A percentile compares a stretch with the other conserved stretches of the same genome.
Conservation (phyloP, 1,140 invertebrate species). For the Metopolophium dirhodum region DNA sequence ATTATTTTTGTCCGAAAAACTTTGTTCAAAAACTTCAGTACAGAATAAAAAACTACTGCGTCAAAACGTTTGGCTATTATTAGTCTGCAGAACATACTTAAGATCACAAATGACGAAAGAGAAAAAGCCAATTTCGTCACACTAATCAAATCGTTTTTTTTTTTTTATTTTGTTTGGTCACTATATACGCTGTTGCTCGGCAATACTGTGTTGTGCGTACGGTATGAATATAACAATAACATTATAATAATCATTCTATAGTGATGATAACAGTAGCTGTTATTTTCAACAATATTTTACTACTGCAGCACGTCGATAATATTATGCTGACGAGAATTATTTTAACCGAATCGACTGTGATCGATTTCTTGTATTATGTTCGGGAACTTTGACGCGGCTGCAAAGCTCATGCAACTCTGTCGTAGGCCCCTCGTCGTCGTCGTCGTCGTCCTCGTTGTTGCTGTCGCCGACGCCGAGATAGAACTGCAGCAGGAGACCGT, state of each 20-base stretch:
- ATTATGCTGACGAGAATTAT: background rate
- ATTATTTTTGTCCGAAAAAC: background rate
- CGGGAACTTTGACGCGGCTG: background rate
- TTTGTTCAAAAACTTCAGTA: rapidly evolving
- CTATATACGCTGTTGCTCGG: background rate
- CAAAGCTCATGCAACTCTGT: background rate
- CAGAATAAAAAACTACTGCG: background rate
- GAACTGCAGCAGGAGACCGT: background rate
- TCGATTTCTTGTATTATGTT: background rate
- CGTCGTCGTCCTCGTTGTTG: background rate
- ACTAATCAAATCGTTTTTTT: too few relatives aligned
- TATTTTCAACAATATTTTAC: too few relatives aligned
- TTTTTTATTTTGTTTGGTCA: background rate
- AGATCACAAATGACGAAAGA: too few relatives aligned
- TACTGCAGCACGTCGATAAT: background rate
- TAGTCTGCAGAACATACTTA: background rate
- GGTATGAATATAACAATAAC: too few relatives aligned
- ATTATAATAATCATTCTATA: too few relatives aligned
- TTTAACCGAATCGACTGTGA: background rate
- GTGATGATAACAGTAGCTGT: too few relatives aligned
- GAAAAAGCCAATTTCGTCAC: too few relatives aligned
- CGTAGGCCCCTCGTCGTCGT: background rate
- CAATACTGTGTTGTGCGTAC: background rate
- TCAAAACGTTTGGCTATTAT: background rate
- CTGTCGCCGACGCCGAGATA: background rate